Evolutionary conservation across 2,888 invertebrate genomes (phyloP).

Genomic region (Macaria notata): DNA sequence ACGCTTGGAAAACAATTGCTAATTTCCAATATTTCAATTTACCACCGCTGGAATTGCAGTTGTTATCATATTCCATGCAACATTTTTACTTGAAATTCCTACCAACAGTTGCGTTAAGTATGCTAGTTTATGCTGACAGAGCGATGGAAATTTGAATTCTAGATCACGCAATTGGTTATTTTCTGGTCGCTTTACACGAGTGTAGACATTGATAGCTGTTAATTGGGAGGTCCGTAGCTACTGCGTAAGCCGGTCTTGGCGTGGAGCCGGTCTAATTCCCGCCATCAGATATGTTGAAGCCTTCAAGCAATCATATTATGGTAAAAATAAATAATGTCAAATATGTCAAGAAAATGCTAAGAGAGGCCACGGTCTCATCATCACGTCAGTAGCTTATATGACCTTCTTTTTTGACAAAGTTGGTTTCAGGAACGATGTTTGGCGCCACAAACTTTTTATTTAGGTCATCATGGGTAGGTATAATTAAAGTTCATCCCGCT

Average conservation of each 20-base stretch:
- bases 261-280: conserved; percentile 71
- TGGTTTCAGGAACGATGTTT: no score
- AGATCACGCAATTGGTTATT: conserved; percentile 62
- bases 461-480: no score
- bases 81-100: conserved; percentile 3
- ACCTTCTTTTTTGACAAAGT: conserved; percentile 60
- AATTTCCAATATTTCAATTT: neutral
- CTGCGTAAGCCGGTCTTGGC: conserved; percentile 71
- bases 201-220: fast-evolving
- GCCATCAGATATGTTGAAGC: conserved; percentile 73
- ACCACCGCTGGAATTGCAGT: neutral
- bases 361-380: conserved; percentile 73
- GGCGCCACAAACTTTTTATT: no score
- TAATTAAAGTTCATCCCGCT: no score
- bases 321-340: conserved; percentile 66
- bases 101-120: neutral
- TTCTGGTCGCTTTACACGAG: conserved; percentile 37
- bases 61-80: neutral
- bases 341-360: conserved; percentile 75
- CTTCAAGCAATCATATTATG: conserved; percentile 69
- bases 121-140: neutral
- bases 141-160: conserved; percentile 43
- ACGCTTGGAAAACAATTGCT: conserved; percentile 7
- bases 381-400: conserved; percentile 76
- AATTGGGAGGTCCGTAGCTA: conserved; percentile 75